Evolutionary conservation across 2,888 invertebrate species (phyloP), one percentile per base, ranked within the genome.

Genomic region (Eupithecia pulchellata): DNA sequence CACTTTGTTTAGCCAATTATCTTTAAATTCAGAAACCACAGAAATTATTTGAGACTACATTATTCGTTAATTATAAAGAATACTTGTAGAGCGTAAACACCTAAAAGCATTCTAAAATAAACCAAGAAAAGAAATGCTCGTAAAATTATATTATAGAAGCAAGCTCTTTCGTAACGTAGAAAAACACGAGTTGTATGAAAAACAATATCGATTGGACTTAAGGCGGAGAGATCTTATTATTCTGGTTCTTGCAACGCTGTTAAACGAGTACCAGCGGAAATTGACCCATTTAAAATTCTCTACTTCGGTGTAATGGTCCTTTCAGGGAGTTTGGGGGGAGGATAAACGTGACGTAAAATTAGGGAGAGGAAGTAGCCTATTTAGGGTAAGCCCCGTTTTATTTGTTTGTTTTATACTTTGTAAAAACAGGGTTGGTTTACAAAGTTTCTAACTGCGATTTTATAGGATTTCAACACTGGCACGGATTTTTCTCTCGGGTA

Each of bases 191-290:
- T 39, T 61, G 36, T 62, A 65, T 62, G 27, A 60, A 61, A 58
- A 69, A 61, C 65, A 55, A 62, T 69, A 69, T 69, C 61, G 65
- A 69, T 69, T 62, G 52, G 61, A 2, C 17, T 39, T n/a, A 32
- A 60, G 32, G 36, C 61, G 34, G 60, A 29, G n/a, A 29, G 52
- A 52, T 55, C 69, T 29, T 14, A 20, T 39, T 61, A 69, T 52
- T 8, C 55, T 65, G 69, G 69, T 65, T 55, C 25, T 34, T 11
- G 34, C 6, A 25, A n/a, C 36, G 36, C 30, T 20, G 14, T 52
- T 61, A 36, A 27, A 36, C 11, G 29, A 11, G 14, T 14, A 62
- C 69, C 69, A 69, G 65, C 8, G 52, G 27, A 61, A 65, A 61
- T 55, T 52, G 61, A 63, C 29, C 55, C 14, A 55, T 68, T 55